These are phyloP conservation scores for Ostrea edulis DNA, from an alignment of 1,140 invertebrate species.

Conservation along the genomic window DNA sequence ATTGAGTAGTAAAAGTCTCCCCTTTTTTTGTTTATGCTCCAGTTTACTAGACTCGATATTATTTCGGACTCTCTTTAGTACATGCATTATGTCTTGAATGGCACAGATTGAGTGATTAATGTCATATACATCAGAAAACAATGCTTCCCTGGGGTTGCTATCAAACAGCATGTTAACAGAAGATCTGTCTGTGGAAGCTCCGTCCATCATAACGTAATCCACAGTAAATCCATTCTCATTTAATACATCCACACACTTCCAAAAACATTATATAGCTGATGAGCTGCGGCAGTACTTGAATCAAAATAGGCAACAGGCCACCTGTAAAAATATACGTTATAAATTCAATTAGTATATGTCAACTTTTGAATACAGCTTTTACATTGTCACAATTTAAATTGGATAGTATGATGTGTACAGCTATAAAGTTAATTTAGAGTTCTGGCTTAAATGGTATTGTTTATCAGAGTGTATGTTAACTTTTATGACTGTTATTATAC, in stretches of 20 bases:
- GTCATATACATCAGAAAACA: conserved; percentile 45
- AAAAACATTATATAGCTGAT: conserved; percentile 56
- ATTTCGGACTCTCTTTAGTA: conserved; percentile 49
- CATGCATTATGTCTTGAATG: conserved; percentile 58
- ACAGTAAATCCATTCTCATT: conserved; percentile 56
- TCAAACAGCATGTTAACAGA: conserved; percentile 50
- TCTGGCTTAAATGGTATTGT: too few relatives aligned
- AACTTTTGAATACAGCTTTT: too few relatives aligned
- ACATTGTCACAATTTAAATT: too few relatives aligned
- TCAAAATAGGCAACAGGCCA: conserved; percentile 60
- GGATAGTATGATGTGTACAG: too few relatives aligned
- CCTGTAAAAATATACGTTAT: conserved; percentile 41
- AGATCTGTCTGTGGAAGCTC: conserved; percentile 54
- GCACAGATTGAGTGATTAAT: conserved; percentile 39
- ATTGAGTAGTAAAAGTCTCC: conserved; percentile 38
- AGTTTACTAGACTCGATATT: conserved; percentile 48
- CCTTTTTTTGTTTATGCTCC: background rate
- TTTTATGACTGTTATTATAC: too few relatives aligned
- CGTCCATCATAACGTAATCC: conserved; percentile 59
- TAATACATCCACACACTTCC: conserved; percentile 54
- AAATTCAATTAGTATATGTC: too few relatives aligned
- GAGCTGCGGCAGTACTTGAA: conserved; percentile 47
- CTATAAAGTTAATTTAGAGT: too few relatives aligned
- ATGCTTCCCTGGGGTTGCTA: conserved; percentile 30
- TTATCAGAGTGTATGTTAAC: too few relatives aligned